phyloP scores from a whole-genome alignment of 2,797 vertebrate species.

The Pempheris klunzingeri region DNA sequence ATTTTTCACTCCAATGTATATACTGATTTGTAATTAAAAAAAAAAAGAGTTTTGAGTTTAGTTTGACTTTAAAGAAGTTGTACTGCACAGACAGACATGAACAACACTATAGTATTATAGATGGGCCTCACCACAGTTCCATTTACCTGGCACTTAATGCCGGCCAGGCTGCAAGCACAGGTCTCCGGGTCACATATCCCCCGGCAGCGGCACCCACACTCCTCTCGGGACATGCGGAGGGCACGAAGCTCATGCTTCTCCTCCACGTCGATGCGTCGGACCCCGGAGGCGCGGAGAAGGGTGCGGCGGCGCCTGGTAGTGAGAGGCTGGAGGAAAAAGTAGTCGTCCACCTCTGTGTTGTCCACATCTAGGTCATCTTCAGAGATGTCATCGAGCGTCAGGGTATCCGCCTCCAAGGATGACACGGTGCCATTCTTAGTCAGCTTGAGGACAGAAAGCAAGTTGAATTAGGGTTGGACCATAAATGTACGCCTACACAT shows the following conservation, averaged over 20 bases:
- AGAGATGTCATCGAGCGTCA: conserved; percentile 94
- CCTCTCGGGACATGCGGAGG: conserved; percentile 93
- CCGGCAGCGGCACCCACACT: conserved; percentile 95
- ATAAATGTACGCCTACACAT: neutral
- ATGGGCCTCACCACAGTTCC: conserved; percentile 82
- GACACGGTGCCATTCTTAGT: conserved; percentile 93
- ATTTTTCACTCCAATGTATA: no score
- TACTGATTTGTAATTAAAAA: no score
- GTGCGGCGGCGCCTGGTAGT: conserved; percentile 92
- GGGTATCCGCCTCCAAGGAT: conserved; percentile 90
- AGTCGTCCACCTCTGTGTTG: conserved; percentile 95
- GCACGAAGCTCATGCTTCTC: conserved; percentile 93
- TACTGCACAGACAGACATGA: conserved; percentile 51
- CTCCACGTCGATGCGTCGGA: conserved; percentile 94
- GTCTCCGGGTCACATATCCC: conserved; percentile 94
- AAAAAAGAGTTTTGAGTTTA: no score
- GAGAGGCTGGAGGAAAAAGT: conserved; percentile 96
- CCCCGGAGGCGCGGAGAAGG: conserved; percentile 91
- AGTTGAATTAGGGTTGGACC: neutral
- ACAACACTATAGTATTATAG: conserved; percentile 73
- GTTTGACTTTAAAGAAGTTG: neutral
- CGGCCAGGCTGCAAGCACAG: conserved; percentile 95
- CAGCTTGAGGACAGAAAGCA: conserved; percentile 81
- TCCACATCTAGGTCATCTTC: conserved; percentile 95
- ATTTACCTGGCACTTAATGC: conserved; percentile 97